phyloP scores from a whole-genome alignment of 2,797 vertebrate genomes.

The Podargus strigoides region DNA sequence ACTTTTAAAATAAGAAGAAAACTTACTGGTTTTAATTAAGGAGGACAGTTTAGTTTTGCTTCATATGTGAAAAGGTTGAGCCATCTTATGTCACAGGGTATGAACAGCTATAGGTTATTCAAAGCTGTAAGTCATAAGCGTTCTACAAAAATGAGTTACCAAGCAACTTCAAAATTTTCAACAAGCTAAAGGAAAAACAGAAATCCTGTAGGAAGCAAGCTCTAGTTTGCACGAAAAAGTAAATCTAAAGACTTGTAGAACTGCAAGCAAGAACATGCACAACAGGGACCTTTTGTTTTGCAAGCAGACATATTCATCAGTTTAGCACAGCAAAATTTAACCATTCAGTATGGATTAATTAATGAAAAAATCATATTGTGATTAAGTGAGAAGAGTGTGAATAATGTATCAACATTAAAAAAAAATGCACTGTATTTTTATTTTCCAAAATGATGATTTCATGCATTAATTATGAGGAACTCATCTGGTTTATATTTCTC shows the following conservation, averaged over 20 bases:
- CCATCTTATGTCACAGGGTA: neutral
- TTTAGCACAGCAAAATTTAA: constrained; percentile 61
- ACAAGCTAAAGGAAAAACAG: constrained; percentile 13
- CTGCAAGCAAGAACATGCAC: constrained; percentile 72
- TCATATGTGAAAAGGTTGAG: neutral
- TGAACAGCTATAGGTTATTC: neutral
- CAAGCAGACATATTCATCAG: constrained; percentile 58
- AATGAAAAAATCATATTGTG: constrained; percentile 65
- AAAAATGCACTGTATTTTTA: constrained; percentile 59
- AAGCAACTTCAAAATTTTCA: neutral
- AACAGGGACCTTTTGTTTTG: constrained; percentile 22
- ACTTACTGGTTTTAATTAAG: neutral
- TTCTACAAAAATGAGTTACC: neutral
- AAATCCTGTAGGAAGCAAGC: constrained; percentile 78
- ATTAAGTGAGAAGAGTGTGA: constrained; percentile 54
- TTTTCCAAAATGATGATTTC: constrained; percentile 72
- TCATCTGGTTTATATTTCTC: constrained; percentile 69
- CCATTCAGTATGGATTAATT: constrained; percentile 64
- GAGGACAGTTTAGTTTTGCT: neutral
- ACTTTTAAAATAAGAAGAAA: neutral
- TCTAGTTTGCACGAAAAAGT: constrained; percentile 55
- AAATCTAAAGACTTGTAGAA: constrained; percentile 52
- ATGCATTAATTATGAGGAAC: constrained; percentile 80
- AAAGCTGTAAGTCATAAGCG: neutral
- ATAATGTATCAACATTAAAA: constrained; percentile 39